Evolutionary conservation across 2,888 invertebrate species (phyloP), one percentile per base, ranked within the genome.

Genomic region (Lacanobia oleracea): DNA sequence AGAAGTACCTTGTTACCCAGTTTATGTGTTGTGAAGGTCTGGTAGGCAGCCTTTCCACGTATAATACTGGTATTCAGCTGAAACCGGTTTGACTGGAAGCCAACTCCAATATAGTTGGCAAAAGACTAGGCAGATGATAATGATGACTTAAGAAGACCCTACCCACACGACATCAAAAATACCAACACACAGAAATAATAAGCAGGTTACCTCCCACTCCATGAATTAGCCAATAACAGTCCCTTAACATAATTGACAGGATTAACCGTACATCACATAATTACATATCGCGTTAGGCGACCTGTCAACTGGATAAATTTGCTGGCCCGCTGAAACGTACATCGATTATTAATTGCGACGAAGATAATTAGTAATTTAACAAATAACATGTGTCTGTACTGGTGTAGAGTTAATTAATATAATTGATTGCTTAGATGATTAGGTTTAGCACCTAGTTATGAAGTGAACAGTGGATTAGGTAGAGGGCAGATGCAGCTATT

Each of bases 321-420:
- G 69, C 53, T 63, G 63, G 14, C 63, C 65, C 69, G 73, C 66
- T 83, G 83, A 84, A 81, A 78, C 66, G 75, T 62, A 69, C 45
- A 79, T 86, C 71, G 72, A 86, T 86, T 79, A 86, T 75, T 78
- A 78, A 83, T 74, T 75, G 82, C 57, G 72, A 61, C 76, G 67
- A 77, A 84, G 67, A 75, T 79, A 82, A 86, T 84, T 85, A 81
- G 71, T 81, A 78, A 84, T 84, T 79, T 76, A 73, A 73, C 70
- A 51, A 75, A 82, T 68, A 68, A 72, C 75, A 71, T 67, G 60
- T 75, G 77, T 79, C 27, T 63, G 63, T 78, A 48, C 54, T 70
- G 64, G 59, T 66, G 66, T 74, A 53, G 18, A 69, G 10, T 43
- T 70, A 63, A 73, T 82, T 84, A 72, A 60, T 75, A 66, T 77